Percentiles rank a stretch among this genome's conserved stretches.
Conservation (phyloP, 2,113 vertebrate genomes). For the Ailuropoda melanoleuca region DNA sequence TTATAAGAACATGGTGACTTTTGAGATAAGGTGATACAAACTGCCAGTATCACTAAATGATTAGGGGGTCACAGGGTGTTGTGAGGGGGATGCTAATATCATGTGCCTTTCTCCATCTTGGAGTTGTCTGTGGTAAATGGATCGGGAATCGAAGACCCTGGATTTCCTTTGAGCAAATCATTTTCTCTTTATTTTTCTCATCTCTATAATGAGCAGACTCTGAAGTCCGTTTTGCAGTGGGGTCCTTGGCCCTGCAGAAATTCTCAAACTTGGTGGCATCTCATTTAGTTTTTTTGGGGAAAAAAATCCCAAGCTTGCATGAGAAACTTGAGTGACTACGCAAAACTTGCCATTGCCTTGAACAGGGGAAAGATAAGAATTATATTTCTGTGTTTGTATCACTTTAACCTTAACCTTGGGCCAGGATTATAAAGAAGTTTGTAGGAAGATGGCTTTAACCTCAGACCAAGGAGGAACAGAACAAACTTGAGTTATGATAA, state of each 20-base stretch:
- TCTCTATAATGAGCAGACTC: not conserved
- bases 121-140: not conserved
- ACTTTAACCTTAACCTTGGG: conserved; percentile 43
- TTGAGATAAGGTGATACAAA: too few relatives aligned
- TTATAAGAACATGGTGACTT: not conserved
- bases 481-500: not conserved
- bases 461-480: conserved; percentile 24
- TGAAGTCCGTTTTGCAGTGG: not conserved
- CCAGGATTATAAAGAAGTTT: not conserved
- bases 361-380: not conserved
- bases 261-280: not conserved
- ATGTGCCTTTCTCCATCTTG: not conserved
- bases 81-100: rapidly evolving
- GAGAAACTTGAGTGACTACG: not conserved
- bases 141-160: not conserved
- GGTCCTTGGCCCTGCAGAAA: not conserved
- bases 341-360: not conserved
- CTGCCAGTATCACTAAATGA: not conserved
- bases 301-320: not conserved
- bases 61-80: not conserved
- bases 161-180: not conserved
- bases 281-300: not conserved
- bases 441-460: conserved; percentile 49
- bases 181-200: not conserved
- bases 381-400: not conserved